Base-by-base conservation (phyloP, 2,113 vertebrate genomes). In the Lucifuga dentata region DNA sequence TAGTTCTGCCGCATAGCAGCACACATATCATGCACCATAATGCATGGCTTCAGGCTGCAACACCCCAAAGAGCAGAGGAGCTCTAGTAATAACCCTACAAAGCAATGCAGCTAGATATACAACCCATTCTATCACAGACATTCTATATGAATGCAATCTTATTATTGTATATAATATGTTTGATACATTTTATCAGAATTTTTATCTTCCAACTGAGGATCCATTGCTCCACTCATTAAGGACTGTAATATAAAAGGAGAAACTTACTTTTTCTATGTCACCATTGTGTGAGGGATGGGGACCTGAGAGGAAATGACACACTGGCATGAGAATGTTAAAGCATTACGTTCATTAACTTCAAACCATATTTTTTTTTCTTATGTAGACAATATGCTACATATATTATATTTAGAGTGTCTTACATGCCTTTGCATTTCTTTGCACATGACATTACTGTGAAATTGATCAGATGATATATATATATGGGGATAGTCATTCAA, bases 231-330 rank as follows among this genome's bases (percentile, higher is more conserved):
- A 52, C 24, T 65, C 26, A 57, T 68, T 38, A 36, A 33, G 73
- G 29, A 68, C 24, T 52, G 40, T 46, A 36, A 50, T 64, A 83
- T 71, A 53, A 72, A 44, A 52, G 24, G 17, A 43, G 29, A 41
- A 75, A 91, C 90, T 91, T 83, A 93, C 93, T 89, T 92, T 93
- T 74, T 94, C 93, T 79, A 89, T 91, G 60, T 93, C 93, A 67
- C 85, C 87, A 62, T 86, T 79, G 78, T 91, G 84, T 44, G 92
- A 86, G 36, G 90, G 91, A 87, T 91, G 82, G 11, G 92, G 83
- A 88, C 88, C 93, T 94, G 87, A 77, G 75, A 80, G 80, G 60
- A 75, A 70, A 85, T 9, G 73, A 83, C 44, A 87, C 58, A 80
- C 29, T 17, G 32, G 66, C 29, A 72, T 80, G 24, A 82, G 60